These are phyloP conservation scores for Megalops cyprinoides DNA, from an alignment of 2,797 vertebrate genomes.

Conservation along the genomic window DNA sequence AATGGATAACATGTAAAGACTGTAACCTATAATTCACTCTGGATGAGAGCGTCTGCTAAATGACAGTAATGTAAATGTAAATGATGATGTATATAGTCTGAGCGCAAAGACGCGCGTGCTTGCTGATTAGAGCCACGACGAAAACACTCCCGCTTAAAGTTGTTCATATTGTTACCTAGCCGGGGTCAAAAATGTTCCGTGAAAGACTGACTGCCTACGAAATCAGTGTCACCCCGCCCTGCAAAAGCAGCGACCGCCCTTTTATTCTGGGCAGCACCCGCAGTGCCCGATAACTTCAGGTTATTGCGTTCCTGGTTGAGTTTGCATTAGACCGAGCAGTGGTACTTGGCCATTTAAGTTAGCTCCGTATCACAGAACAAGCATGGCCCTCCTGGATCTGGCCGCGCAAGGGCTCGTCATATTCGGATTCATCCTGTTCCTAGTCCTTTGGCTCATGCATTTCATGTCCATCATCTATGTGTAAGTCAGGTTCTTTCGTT, in stretches of 20 bases:
- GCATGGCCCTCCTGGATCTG: slow-evolving; percentile 86
- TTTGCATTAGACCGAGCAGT: slow-evolving; percentile 6
- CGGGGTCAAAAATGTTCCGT: too few relatives aligned
- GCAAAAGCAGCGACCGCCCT: background rate
- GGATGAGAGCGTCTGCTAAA: too few relatives aligned
- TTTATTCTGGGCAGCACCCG: too few relatives aligned
- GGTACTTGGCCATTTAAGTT: background rate
- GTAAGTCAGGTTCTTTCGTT: slow-evolving; percentile 67
- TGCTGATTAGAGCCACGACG: too few relatives aligned
- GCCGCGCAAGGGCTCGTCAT: slow-evolving; percentile 87
- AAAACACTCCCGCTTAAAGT: too few relatives aligned
- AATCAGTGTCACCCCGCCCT: background rate
- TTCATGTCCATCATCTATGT: slow-evolving; percentile 92
- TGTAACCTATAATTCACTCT: too few relatives aligned
- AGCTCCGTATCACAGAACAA: slow-evolving; percentile 29
- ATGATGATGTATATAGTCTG: too few relatives aligned
- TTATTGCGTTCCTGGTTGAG: background rate
- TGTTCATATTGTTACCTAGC: too few relatives aligned
- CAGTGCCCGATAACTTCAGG: slow-evolving; percentile 5
- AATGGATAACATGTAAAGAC: too few relatives aligned
- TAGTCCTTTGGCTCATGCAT: slow-evolving; percentile 95
- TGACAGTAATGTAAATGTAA: too few relatives aligned
- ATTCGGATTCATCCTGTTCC: slow-evolving; percentile 87
- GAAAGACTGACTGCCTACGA: background rate
- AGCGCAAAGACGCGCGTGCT: too few relatives aligned